These are phyloP conservation scores for Neosilurus mollespiculum DNA, from an alignment of 2,797 vertebrate species.

Conservation along the genomic window DNA sequence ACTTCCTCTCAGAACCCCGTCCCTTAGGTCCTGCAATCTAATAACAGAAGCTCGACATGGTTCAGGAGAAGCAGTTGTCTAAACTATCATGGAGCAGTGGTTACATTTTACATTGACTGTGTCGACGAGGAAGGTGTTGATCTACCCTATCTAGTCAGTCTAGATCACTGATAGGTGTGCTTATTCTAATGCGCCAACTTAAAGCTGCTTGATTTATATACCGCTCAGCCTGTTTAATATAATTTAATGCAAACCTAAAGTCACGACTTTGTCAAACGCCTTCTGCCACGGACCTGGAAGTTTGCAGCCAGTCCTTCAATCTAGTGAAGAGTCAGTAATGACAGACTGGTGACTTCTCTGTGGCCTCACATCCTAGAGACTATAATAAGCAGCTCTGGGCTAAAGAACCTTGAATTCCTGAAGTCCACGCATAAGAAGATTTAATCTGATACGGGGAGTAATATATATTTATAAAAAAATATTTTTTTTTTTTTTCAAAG, in stretches of 20 bases:
- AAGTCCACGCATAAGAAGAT: background rate
- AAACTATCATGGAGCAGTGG: conserved; percentile 16
- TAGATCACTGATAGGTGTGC: background rate
- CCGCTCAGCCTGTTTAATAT: background rate
- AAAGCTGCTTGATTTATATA: background rate
- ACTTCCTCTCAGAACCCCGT: conserved; percentile 28
- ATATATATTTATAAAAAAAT: conserved; percentile 4
- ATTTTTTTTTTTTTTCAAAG: background rate
- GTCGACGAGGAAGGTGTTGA: background rate
- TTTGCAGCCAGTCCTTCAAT: conserved; percentile 36
- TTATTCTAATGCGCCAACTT: background rate
- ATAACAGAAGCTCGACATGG: conserved; percentile 40
- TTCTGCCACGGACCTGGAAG: conserved; percentile 22
- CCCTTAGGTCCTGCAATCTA: conserved; percentile 41
- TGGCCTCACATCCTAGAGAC: background rate
- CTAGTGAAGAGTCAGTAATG: conserved; percentile 21
- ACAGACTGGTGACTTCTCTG: conserved; percentile 8
- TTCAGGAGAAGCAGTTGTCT: conserved; percentile 37
- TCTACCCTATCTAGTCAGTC: background rate
- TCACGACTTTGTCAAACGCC: conserved; percentile 9
- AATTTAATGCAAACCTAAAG: background rate
- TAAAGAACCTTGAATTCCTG: background rate
- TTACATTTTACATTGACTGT: conserved; percentile 23
- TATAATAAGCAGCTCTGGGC: background rate
- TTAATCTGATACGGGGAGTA: background rate